Evolutionary conservation across 2,888 invertebrate genomes (phyloP), one percentile per base, ranked within the genome.

Genomic region (Syritta pipiens): DNA sequence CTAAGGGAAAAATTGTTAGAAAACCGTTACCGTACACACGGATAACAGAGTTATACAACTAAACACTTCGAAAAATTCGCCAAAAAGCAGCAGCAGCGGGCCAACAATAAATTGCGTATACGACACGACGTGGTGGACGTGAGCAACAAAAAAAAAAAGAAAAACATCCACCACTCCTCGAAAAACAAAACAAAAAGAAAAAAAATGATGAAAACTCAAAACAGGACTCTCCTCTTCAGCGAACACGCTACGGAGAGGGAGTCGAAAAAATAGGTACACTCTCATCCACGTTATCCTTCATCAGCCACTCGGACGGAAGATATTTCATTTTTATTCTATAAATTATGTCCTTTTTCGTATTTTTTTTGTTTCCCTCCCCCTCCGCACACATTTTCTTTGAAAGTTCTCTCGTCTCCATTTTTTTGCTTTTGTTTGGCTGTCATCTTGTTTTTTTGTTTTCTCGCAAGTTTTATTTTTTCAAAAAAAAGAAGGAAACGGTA

Each of bases 61-160:
- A n/a, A n/a, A n/a, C 69, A 44, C 69, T 69, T 69, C 71, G 62
- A 71, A n/a, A n/a, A n/a, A n/a, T n/a, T 62, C 53, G 35, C 28
- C 28, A 46, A 71, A 53, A 17, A 44, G 51, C 5, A 7, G n/a
- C 10, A n/a, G 44, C 20, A 44, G 26, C 7, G 49, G 17, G 60
- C 44, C 26, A 22, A 63, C 72, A 72, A 72, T 72, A 72, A 72
- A 72, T 72, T 72, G 72, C 63, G 63, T 72, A 57, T 72, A 62
- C 71, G 62, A 62, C 62, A 62, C 71, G 62, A 62, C 62, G 53
- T 53, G 71, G 48, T 57, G 49, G 19, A 72, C 63, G 72, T 72
- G 72, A 65, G 71, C 20, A 62, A 42, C 65, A 24, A 7, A 22
- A 32, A 49, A 55, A 42, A 42, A 53, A 28, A 32, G 19, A 46